Percentiles rank a stretch among this genome's conserved stretches.
Evolutionary conservation across 2,113 vertebrate genomes (phyloP).

Genomic region (Scortum barcoo): DNA sequence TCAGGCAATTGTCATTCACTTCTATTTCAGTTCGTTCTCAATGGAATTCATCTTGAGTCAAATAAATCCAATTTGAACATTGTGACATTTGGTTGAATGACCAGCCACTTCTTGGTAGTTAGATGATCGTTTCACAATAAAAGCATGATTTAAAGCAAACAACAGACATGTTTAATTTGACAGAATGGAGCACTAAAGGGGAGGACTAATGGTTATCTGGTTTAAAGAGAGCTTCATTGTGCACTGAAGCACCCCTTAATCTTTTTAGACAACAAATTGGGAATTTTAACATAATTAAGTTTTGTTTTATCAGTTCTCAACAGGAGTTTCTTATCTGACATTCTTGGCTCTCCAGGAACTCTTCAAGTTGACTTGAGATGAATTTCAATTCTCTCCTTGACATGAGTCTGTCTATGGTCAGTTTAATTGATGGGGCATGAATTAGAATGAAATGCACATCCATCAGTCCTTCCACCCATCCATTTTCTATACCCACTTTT

Average conservation of each 20-base stretch:
- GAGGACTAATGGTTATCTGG: background rate
- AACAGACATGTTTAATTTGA: background rate
- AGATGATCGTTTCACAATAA: background rate
- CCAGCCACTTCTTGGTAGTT: no score
- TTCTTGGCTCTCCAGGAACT: background rate
- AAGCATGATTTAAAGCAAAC: background rate
- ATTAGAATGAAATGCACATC: conserved; percentile 33
- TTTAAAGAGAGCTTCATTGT: background rate
- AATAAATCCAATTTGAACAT: no score
- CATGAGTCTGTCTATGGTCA: conserved; percentile 31
- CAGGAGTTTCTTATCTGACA: background rate
- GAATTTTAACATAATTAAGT: background rate
- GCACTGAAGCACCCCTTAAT: background rate
- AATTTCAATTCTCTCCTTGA: conserved; percentile 39
- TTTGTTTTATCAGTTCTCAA: background rate
- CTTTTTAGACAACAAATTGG: no score
- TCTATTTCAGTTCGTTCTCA: no score
- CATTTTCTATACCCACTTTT: conserved; percentile 21
- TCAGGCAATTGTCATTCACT: no score
- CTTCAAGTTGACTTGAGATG: background rate
- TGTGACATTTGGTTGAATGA: no score
- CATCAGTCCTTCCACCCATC: conserved; percentile 23
- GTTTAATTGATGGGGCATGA: conserved; percentile 43
- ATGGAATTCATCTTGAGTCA: no score
- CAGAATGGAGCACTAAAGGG: background rate